Percentiles rank a stretch among this genome's conserved stretches.
phyloP scores from a whole-genome alignment of 2,797 vertebrate genomes.

The Knipowitschia caucasica region DNA sequence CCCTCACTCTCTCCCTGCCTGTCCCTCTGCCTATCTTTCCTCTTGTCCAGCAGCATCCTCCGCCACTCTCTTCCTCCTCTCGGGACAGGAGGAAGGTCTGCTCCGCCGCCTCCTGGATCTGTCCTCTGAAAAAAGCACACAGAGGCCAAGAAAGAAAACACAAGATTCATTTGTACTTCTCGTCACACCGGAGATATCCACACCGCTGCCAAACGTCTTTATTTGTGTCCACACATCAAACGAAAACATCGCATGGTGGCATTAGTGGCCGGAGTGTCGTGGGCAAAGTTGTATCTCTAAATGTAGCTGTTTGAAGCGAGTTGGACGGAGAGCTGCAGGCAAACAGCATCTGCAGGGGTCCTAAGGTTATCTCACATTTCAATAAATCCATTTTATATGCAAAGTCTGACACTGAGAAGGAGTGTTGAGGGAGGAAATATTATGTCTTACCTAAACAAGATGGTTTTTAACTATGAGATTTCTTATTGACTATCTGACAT shows the following conservation, averaged over 20 bases:
- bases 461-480: background rate
- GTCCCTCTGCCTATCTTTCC: slow-evolving; percentile 66
- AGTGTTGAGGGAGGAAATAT: background rate
- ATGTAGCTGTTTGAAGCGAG: slow-evolving; percentile 13
- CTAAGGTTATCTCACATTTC: slow-evolving; percentile 37
- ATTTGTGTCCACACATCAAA: slow-evolving; percentile 26
- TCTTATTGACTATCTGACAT: background rate
- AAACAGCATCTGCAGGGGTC: slow-evolving; percentile 37
- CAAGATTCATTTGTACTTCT: slow-evolving; percentile 48
- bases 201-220: slow-evolving; percentile 28
- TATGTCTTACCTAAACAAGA: background rate
- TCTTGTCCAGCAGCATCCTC: slow-evolving; percentile 72
- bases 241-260: slow-evolving; percentile 42
- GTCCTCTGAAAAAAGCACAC: slow-evolving; percentile 60
- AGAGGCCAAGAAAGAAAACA: slow-evolving; percentile 22
- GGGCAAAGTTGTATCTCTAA: slow-evolving; percentile 26
- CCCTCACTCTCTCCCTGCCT: slow-evolving; percentile 73
- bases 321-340: slow-evolving; percentile 25
- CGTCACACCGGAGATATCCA: slow-evolving; percentile 26
- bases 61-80: slow-evolving; percentile 80
- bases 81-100: slow-evolving; percentile 80
- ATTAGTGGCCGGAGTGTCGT: slow-evolving; percentile 44
- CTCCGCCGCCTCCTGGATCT: slow-evolving; percentile 71
- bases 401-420: slow-evolving; percentile 9
- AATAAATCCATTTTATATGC: slow-evolving; percentile 33